phyloP scores from a whole-genome alignment of 2,113 vertebrate genomes.

The Dasyornis broadbenti region DNA sequence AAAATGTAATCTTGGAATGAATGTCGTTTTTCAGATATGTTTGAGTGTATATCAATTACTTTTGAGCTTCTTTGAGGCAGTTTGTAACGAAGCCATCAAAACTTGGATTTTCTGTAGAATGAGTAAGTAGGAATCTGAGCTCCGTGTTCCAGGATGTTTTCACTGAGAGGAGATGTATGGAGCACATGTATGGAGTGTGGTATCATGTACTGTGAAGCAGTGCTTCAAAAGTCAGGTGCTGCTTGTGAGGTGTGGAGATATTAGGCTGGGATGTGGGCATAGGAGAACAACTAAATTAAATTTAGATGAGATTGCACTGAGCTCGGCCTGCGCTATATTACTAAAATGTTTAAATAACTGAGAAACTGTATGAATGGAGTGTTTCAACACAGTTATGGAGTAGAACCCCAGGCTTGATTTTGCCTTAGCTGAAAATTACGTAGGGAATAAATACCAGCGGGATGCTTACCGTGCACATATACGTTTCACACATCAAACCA shows the following conservation, averaged over 20 bases:
- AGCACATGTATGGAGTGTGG: neutral
- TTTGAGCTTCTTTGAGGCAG: neutral
- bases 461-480: neutral
- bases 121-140: neutral
- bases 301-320: neutral
- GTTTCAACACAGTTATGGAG: neutral
- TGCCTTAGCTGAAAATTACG: neutral
- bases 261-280: neutral
- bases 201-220: neutral
- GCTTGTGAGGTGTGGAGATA: neutral
- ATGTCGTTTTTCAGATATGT: neutral
- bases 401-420: neutral
- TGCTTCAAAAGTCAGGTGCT: neutral
- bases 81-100: neutral
- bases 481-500: neutral
- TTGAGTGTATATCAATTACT: neutral
- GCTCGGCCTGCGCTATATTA: neutral
- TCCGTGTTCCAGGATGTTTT: neutral
- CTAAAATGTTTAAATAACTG: neutral
- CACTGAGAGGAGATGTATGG: neutral
- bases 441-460: conserved; percentile 4
- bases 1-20: neutral
- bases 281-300: neutral
- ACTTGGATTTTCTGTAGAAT: neutral
- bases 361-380: neutral